A percentile compares a stretch with the other conserved stretches of the same genome.
These are phyloP conservation scores for Pogonognathellus flavescens DNA, from an alignment of 1,140 invertebrate species.

Conservation along the genomic window DNA sequence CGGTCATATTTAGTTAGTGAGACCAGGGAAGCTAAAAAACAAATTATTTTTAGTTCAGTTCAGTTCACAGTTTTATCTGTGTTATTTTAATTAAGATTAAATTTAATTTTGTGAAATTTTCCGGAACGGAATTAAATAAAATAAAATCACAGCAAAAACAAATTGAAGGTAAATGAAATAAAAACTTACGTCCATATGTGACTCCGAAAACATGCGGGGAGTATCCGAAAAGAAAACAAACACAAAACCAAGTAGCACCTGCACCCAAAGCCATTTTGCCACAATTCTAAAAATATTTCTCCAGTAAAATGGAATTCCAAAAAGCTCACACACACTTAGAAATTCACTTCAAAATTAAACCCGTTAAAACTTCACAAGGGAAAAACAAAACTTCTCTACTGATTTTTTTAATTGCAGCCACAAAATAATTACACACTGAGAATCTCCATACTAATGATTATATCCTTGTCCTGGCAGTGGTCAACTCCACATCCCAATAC, in stretches of 20 bases:
- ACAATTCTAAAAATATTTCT: neutral
- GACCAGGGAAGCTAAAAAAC: constrained; percentile 45
- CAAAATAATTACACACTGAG: no score
- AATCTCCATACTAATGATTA: neutral
- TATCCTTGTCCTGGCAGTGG: neutral
- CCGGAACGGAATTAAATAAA: no score
- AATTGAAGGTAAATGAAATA: no score
- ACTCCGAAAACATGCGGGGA: constrained; percentile 14
- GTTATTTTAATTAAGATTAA: neutral
- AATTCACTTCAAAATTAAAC: no score
- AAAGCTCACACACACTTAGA: neutral
- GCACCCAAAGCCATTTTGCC: neutral
- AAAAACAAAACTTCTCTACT: no score
- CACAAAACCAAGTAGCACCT: neutral
- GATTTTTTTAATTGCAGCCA: no score
- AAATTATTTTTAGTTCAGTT: neutral
- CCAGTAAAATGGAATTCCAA: neutral
- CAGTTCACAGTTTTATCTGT: neutral
- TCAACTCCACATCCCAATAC: constrained; percentile 37
- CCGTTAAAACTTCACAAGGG: no score
- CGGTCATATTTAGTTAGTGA: constrained; percentile 53
- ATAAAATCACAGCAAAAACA: no score
- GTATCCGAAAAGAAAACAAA: neutral
- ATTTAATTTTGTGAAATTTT: neutral
- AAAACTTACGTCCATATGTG: constrained; percentile 56